These are phyloP conservation scores for Catotricha subobsoleta DNA, from an alignment of 2,888 invertebrate genomes.

Conservation along the genomic window DNA sequence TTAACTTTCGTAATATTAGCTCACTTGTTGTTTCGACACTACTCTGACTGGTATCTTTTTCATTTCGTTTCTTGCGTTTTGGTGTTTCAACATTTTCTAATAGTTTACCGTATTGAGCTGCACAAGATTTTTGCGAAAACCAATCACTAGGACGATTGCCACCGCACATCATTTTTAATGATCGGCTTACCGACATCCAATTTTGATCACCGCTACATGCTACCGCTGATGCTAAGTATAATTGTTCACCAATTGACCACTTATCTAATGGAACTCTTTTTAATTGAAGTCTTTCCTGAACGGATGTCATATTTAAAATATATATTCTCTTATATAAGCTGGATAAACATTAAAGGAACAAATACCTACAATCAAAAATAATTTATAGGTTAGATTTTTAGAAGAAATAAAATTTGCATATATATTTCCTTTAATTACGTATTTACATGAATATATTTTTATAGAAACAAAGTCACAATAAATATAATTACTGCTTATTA, in stretches of 20 bases:
- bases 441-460: no score
- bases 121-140: slow-evolving; percentile 84
- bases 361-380: no score
- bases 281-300: slow-evolving; percentile 24
- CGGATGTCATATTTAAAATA: slow-evolving; percentile 14
- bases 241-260: slow-evolving; percentile 71
- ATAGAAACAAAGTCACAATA: no score
- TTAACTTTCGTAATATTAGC: slow-evolving; percentile 55
- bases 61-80: slow-evolving; percentile 62
- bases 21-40: slow-evolving; percentile 55
- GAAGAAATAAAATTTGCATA: no score
- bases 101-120: slow-evolving; percentile 68
- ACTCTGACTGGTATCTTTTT: slow-evolving; percentile 29
- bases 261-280: slow-evolving; percentile 59
- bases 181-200: slow-evolving; percentile 75
- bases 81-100: slow-evolving; percentile 69
- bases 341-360: no score
- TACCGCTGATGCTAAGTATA: slow-evolving; percentile 74
- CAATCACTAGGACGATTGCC: slow-evolving; percentile 60
- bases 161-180: slow-evolving; percentile 59
- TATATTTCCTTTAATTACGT: no score
- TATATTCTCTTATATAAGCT: no score
- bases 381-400: no score
- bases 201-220: slow-evolving; percentile 74
- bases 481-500: no score